Evolutionary conservation across 2,113 vertebrate genomes (phyloP).

Genomic region (Gorsachius goisagi): DNA sequence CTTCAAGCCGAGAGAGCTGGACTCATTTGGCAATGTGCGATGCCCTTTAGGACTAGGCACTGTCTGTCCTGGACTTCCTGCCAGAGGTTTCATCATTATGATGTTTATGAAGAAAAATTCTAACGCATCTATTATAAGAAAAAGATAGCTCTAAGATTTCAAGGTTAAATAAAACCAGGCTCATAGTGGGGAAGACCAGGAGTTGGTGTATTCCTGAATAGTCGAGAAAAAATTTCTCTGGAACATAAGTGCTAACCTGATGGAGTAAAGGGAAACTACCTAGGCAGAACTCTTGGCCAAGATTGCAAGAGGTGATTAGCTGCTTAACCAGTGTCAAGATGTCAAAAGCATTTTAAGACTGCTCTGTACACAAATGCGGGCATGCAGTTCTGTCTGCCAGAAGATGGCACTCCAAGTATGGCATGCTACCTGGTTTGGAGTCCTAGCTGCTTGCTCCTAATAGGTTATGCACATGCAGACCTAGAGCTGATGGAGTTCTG

Average conservation of each 20-base stretch:
- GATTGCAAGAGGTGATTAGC: neutral
- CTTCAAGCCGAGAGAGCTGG: neutral
- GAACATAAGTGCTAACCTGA: fast-evolving
- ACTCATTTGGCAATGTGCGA: neutral
- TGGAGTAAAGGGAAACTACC: neutral
- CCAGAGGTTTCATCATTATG: neutral
- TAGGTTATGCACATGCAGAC: neutral
- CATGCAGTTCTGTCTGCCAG: neutral
- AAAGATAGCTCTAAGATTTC: neutral
- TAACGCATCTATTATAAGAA: neutral
- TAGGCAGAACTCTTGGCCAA: neutral
- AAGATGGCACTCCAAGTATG: slow-evolving; percentile 39
- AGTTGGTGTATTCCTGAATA: neutral
- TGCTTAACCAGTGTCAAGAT: neutral
- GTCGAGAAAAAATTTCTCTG: neutral
- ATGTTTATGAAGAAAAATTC: neutral
- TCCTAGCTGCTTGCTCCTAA: neutral
- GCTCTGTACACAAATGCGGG: neutral
- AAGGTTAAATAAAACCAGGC: neutral
- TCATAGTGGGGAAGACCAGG: neutral
- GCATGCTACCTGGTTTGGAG: neutral
- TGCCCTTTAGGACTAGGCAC: neutral
- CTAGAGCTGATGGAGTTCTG: neutral
- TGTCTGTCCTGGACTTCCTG: neutral
- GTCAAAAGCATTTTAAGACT: fast-evolving